Conservation (phyloP, 64 coral and sea anemone genomes). For the Montipora foliosa region DNA sequence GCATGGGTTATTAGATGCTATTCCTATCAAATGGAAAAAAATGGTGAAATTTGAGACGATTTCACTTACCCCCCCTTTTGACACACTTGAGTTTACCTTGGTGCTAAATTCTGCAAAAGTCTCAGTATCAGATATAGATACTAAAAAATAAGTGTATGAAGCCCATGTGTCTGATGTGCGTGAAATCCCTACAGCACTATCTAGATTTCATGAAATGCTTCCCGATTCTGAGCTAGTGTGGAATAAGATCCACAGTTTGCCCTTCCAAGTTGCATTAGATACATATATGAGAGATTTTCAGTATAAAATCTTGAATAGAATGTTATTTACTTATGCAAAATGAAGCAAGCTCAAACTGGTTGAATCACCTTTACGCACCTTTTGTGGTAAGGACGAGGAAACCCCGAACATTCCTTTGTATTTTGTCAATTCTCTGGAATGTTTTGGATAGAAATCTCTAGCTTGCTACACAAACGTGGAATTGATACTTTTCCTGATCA, state of each 20-base stretch:
- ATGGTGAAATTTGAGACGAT: neutral
- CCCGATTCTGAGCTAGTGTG: conserved; percentile 16
- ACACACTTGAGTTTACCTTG: neutral
- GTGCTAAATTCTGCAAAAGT: conserved; percentile 25
- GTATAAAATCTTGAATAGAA: conserved; percentile 14
- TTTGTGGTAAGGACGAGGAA: conserved; percentile 12
- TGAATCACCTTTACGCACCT: neutral
- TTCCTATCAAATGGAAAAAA: too few species aligned
- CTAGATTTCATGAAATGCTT: too few species aligned
- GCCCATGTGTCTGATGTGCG: neutral
- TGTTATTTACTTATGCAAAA: conserved; percentile 9
- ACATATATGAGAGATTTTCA: neutral
- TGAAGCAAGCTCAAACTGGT: neutral
- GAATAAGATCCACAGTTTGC: conserved; percentile 13
- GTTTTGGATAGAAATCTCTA: neutral
- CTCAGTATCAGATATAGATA: neutral
- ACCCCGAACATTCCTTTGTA: neutral
- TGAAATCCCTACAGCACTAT: too few species aligned
- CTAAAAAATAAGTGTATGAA: neutral
- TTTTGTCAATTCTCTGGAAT: neutral
- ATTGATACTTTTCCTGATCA: conserved; percentile 2
- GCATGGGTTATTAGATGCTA: neutral
- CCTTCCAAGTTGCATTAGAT: neutral
- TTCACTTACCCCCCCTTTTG: neutral
- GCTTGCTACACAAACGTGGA: neutral